Base-by-base conservation (phyloP, 2,888 invertebrate species). In the Metacarcinus magister region DNA sequence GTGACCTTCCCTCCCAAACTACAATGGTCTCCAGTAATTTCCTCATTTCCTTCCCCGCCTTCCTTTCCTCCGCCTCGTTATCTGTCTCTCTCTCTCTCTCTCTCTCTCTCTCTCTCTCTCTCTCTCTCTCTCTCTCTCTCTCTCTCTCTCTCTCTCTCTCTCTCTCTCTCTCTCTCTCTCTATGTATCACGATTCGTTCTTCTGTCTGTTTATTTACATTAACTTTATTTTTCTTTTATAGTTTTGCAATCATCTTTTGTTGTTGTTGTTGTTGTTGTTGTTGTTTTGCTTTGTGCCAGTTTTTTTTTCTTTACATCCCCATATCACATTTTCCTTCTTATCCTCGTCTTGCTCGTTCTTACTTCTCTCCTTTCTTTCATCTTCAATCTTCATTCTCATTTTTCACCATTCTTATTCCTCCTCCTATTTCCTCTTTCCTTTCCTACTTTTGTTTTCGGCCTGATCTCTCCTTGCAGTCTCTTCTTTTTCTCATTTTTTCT, bases 21-120 rank as follows among this genome's bases (percentile, higher is more conserved):
- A 54, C 54, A 16, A 54, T 13, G 23, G 67, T 67, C 67, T 5
- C 5, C 0, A 19, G 67, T 67, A 67, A 67, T 54, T 48, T 48
- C 28, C 32, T 28, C 44, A n/a, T 92, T n/a, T 43, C 43, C 44
- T 75, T n/a, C 43, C 46, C 48, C 87, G 54, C 32, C 46, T 48
- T 46, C 48, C n/a, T n/a, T n/a, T 82, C 28, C n/a, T 44, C 82
- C 82, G 44, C 28, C 10, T 39, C 87, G 39, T 39, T 39, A 39
- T 39, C 39, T 39, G 39, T 39, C n/a, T 19, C 10, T 46, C 28
- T n/a, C 16, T 89, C 94, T 23, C 54, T 32, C 16, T 39, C 32
- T 94, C 39, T 54, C 46, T 23, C 32, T 90, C 44, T 28, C 48
- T 90, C 39, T 46, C 48, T 19, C 94, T 48, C 94, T 75, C 46